Evolutionary conservation across 2,113 vertebrate genomes (phyloP).

Genomic region (Abramis brama): DNA sequence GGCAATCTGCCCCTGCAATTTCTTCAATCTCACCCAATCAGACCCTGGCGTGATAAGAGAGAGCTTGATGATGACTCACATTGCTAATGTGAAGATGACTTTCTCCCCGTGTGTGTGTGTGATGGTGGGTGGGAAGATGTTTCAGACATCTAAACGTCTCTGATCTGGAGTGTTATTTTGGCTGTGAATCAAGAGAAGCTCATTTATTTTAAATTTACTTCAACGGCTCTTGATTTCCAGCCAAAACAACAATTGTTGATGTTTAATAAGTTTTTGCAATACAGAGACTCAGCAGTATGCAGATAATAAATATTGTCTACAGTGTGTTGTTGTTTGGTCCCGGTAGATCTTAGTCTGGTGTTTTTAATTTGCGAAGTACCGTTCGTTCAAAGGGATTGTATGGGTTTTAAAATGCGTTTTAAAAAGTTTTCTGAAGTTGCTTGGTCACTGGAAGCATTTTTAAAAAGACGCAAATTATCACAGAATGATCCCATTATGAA

Average conservation of each 20-base stretch:
- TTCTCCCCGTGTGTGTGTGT: slow-evolving; percentile 19
- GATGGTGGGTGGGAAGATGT: slow-evolving; percentile 7
- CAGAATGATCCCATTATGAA: too few relatives aligned
- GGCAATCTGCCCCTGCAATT: slow-evolving; percentile 52
- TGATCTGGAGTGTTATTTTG: slow-evolving; percentile 35
- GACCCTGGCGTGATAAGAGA: slow-evolving; percentile 20
- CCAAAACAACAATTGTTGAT: slow-evolving; percentile 39
- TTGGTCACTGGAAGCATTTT: background rate
- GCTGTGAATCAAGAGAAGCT: slow-evolving; percentile 35
- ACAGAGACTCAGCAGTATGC: slow-evolving; percentile 1
- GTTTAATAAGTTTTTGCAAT: slow-evolving; percentile 13
- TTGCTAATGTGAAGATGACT: slow-evolving; percentile 35
- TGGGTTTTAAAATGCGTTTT: background rate
- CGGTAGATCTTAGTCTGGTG: background rate
- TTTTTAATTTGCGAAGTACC: background rate
- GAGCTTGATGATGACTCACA: slow-evolving; percentile 34
- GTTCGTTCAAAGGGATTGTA: background rate
- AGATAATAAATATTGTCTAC: slow-evolving; percentile 18
- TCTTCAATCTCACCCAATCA: slow-evolving; percentile 45
- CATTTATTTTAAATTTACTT: slow-evolving; percentile 22
- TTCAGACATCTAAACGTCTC: slow-evolving; percentile 4
- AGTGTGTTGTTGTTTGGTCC: background rate
- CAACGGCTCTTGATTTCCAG: slow-evolving; percentile 2
- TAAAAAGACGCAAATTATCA: too few relatives aligned
- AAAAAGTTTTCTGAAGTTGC: background rate